Conservation (phyloP, 53 echinoderm and acorn worm genomes). For the Apostichopus leukothele region DNA sequence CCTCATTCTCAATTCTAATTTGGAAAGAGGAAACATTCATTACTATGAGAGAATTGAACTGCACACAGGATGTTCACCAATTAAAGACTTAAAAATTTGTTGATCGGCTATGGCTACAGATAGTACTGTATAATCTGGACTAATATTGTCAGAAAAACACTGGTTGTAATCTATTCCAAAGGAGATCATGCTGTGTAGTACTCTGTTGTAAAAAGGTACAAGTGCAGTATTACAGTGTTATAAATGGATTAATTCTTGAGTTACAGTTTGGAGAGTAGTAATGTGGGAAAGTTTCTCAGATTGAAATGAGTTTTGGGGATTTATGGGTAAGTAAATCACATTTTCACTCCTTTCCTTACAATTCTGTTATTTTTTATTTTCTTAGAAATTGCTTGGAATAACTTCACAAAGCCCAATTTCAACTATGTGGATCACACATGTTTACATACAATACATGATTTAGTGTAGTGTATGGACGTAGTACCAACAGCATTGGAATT, state of each 20-base stretch:
- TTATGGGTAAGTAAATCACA: slow-evolving; percentile 18
- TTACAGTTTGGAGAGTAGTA: background rate
- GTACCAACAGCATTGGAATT: no score
- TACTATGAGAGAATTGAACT: slow-evolving; percentile 1
- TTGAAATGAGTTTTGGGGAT: slow-evolving; percentile 24
- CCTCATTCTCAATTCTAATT: background rate
- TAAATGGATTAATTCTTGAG: background rate
- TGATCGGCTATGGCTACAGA: background rate
- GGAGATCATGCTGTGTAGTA: no score
- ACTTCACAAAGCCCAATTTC: no score
- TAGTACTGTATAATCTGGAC: no score
- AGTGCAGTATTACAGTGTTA: no score
- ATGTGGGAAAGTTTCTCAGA: background rate
- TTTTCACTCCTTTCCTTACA: background rate
- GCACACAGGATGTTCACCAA: slow-evolving; percentile 17
- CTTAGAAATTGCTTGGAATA: no score
- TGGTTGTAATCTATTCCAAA: no score
- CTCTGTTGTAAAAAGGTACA: no score
- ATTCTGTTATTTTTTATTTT: background rate
- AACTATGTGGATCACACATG: no score
- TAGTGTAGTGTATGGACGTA: no score
- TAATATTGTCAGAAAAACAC: no score
- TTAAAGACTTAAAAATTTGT: background rate
- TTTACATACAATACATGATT: no score
- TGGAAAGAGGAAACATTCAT: slow-evolving; percentile 10